A percentile compares a stretch with the other conserved stretches of the same genome.
These are phyloP conservation scores for Caenorhabditis remanei DNA, from an alignment of 1,140 invertebrate genomes.

Conservation along the genomic window DNA sequence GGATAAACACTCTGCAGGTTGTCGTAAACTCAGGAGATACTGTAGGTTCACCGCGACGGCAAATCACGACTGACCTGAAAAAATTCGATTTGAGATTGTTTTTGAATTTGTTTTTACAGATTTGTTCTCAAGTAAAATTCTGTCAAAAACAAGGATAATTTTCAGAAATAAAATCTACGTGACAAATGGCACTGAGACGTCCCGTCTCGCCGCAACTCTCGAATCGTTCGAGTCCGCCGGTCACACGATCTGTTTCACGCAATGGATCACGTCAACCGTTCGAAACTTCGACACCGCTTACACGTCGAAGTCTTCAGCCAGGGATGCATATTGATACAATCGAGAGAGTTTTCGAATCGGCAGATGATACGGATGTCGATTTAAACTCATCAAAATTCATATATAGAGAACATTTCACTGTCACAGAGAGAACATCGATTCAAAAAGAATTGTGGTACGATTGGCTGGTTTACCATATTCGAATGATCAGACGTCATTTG, in stretches of 20 bases:
- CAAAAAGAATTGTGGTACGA: slow-evolving; percentile 43
- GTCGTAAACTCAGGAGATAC: no score
- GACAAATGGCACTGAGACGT: slow-evolving; percentile 2
- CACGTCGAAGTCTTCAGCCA: not conserved
- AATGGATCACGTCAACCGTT: not conserved
- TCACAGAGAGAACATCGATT: slow-evolving; percentile 29
- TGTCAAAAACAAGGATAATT: not conserved
- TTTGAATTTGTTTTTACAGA: no score
- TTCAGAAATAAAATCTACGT: slow-evolving; percentile 6
- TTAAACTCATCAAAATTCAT: slow-evolving; percentile 40
- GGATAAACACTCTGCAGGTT: no score
- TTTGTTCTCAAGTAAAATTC: no score
- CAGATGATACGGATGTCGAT: not conserved
- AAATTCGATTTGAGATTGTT: no score
- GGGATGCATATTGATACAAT: not conserved
- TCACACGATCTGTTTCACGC: slow-evolving; percentile 10
- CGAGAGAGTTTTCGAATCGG: not conserved
- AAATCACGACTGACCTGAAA: no score
- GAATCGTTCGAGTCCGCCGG: not conserved
- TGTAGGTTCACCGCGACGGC: no score
- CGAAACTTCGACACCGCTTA: not conserved
- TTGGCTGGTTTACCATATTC: slow-evolving; percentile 4
- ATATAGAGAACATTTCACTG: slow-evolving; percentile 23
- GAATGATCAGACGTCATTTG: not conserved
- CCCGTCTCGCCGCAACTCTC: not conserved